Base-by-base conservation (phyloP, 1,140 invertebrate genomes). In the Tetramorium alpestre region DNA sequence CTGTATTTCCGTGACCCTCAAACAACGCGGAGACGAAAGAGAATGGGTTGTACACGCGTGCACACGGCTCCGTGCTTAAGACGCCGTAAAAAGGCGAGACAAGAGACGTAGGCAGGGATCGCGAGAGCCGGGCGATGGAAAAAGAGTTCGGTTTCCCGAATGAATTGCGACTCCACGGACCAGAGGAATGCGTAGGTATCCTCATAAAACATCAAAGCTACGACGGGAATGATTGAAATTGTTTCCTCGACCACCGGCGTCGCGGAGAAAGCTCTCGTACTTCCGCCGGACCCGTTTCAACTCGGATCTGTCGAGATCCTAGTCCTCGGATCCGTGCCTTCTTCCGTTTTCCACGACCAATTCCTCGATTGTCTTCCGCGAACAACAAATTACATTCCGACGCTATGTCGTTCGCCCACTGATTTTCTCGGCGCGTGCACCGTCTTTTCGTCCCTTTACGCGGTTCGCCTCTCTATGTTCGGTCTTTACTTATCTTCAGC, bases 351-450 rank as follows among this genome's bases (percentile, higher is more conserved):
- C 86, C 67, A 70, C 67, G 85, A 88, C 90, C 92, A 90, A 93
- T 93, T 80, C 89, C 85, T 91, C 91, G 90, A 93, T 93, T 93
- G 93, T 94, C 91, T 92, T 92, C 65, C 87, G 87, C 88, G 86
- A 90, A 93, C 93, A 93, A 93, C 92, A 93, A 94, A 94, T 94
- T 94, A 90, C 93, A 94, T 94, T 94, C 93, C 93, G 89, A 85
- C 84, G 86, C 70, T 77, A 73, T 90, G 87, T 88, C 87, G 88
- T 92, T 65, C 64, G 41, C n/a, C 49, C 41, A 13, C 16, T 75
- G 70, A 72, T 84, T 87, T 62, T 56, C 58, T 65, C 77, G 70
- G 89, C 77, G 85, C 28, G 67, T 47, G 60, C 54, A 60, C 13
- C 25, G 41, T 28, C 25, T 33, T 76, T 51, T 65, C 77, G 62